Evolutionary conservation across 1,140 invertebrate genomes (phyloP).

Genomic region (Trichomalopsis sarcophagae): DNA sequence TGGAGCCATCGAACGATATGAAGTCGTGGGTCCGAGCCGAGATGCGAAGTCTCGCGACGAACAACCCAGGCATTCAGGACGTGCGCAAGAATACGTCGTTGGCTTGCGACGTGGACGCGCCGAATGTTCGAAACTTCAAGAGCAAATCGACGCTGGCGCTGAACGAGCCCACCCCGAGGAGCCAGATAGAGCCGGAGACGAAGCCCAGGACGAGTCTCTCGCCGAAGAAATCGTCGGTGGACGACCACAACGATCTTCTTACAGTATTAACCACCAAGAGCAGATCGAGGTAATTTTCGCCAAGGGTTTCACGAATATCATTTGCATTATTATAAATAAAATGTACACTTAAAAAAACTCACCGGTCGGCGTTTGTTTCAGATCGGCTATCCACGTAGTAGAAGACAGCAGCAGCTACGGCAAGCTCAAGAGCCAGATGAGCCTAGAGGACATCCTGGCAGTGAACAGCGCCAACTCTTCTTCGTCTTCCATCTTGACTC

Average conservation of each 20-base stretch:
- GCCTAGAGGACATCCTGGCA: constrained; percentile 66
- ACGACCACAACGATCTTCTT: constrained; percentile 64
- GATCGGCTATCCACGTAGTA: constrained; percentile 67
- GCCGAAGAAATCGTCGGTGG: not conserved
- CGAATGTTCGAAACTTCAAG: constrained; percentile 21
- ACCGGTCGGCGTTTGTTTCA: constrained; percentile 1
- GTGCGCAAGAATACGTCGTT: not conserved
- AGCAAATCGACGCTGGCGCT: constrained; percentile 52
- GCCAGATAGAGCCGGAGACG: not conserved
- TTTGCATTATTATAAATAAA: not conserved
- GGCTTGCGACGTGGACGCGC: not conserved
- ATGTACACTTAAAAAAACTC: not conserved
- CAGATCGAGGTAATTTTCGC: constrained; percentile 57
- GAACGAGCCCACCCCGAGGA: constrained; percentile 33
- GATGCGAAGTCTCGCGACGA: constrained; percentile 56
- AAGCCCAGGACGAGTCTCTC: not conserved
- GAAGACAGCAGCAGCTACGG: constrained; percentile 59
- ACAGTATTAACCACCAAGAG: constrained; percentile 66
- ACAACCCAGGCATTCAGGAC: not conserved
- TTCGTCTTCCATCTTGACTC: no score
- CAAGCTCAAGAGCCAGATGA: constrained; percentile 65
- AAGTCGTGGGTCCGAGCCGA: constrained; percentile 66
- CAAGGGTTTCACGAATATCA: no score
- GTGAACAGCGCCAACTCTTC: constrained; percentile 54
- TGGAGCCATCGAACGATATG: constrained; percentile 65